Evolutionary conservation across 2,888 invertebrate genomes (phyloP), one percentile per base, ranked within the genome.

Genomic region (Vesta saturnalis): DNA sequence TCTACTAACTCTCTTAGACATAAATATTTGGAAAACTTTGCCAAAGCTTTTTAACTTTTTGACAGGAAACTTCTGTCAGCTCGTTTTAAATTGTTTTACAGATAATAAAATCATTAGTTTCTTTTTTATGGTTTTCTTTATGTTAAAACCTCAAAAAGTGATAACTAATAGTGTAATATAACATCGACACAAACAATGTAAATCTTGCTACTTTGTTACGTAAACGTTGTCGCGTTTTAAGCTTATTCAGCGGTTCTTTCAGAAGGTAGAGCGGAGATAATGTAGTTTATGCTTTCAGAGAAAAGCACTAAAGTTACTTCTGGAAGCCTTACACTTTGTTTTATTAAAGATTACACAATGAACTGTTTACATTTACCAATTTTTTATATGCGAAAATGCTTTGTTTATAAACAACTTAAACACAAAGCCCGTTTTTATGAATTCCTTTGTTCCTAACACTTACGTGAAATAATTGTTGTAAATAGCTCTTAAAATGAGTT

Each of bases 161-260:
- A 49, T 15, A 49, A 49, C 18, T 49, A 18, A 49, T 49, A 18
- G 47, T 18, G 30, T 30, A 47, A 46, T 64, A 69, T 54, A 61
- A 59, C 61, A 52, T 59, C 35, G 18, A 54, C 58, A 58, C 62
- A 65, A 69, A 69, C 69, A 69, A 65, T 69, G 64, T 69, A 69
- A 69, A 69, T 69, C 73, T 73, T 72, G 72, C 74, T 73, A 74
- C 74, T 74, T 74, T 74, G 74, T 74, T 74, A 74, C 73, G 73
- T 74, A 73, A 74, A 72, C 73, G 73, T 63, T 63, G 74, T 73
- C 72, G 73, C 74, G 67, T 68, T 74, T 73, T 70, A 70, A 73
- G 74, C 74, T 74, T 74, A 74, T 73, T 74, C 74, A 72, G 73
- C 73, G 72, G 73, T 74, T 71, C 74, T 72, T 73, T 73, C 65